Evolutionary conservation across 2,113 vertebrate genomes (phyloP).

Genomic region (Hemicordylus capensis): DNA sequence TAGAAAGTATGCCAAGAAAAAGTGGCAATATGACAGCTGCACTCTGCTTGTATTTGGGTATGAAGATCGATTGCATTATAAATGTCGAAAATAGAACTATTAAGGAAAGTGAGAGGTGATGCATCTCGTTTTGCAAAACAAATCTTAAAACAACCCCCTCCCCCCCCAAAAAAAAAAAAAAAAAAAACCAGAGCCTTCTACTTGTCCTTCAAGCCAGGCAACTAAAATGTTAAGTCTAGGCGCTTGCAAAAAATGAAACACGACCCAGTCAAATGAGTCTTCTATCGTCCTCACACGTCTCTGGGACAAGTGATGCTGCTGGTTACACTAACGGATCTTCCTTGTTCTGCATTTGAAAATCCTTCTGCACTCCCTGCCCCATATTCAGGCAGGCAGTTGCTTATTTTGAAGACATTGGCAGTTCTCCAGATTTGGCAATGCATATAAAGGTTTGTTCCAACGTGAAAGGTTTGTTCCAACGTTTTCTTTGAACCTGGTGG

Average conservation of each 20-base stretch:
- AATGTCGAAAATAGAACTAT: neutral
- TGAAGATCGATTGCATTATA: neutral
- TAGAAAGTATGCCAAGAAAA: neutral
- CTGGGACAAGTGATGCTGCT: neutral
- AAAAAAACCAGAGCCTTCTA: neutral
- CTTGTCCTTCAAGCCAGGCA: too few relatives aligned
- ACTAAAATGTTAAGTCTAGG: too few relatives aligned
- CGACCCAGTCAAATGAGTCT: neutral
- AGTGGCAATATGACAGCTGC: neutral
- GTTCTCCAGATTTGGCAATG: too few relatives aligned
- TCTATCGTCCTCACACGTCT: too few relatives aligned
- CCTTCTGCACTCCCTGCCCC: neutral
- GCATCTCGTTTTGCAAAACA: neutral
- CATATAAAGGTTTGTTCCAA: neutral
- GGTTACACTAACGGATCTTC: neutral
- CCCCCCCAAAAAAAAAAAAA: too few relatives aligned
- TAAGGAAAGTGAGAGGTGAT: neutral
- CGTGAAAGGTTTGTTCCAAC: too few relatives aligned
- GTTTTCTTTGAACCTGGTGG: neutral
- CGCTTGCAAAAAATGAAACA: neutral
- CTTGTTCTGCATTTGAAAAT: neutral
- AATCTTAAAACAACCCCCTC: neutral
- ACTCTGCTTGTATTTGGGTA: neutral
- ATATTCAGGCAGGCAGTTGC: neutral
- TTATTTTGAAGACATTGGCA: too few relatives aligned